Evolutionary conservation across 2,113 vertebrate genomes (phyloP), one percentile per base, ranked within the genome.

Genomic region (Ammodramus savannarum): DNA sequence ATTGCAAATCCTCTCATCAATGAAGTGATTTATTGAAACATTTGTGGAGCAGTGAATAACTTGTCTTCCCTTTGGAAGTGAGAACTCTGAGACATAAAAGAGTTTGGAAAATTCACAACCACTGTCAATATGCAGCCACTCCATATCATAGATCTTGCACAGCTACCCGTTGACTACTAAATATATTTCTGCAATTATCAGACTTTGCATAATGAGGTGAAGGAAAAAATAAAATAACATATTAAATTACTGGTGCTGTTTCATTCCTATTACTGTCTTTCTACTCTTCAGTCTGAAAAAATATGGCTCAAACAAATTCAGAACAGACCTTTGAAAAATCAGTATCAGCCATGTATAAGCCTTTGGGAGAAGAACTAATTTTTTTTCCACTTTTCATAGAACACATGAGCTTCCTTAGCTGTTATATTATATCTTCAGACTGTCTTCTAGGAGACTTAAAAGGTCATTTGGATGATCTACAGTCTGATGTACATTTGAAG

Each of bases 1-100:
- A 95, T 80, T 94, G 78, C 87, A 89, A 59, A 91, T 51, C 38
- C 38, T 85, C 72, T 94, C 89, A 91, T 82, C 91, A 95, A 43
- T 89, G 48, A 81, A 83, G 73, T 74, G 51, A 92, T 92, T 68
- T 75, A 71, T 71, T 90, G 72, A 93, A 80, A 90, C 41, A 77
- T 36, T 63, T 74, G 26, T 39, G 69, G 39, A 73, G 54, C 46
- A 93, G 51, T 62, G 58, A 97, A 87, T 73, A 85, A 85, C 63
- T 85, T 49, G 29, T 85, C 81, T 87, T 82, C 2, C 1, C 38
- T 89, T 94, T 62, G 38, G 31, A 87, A 85, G 17, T 69, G 71
- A 94, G 94, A 95, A 94, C 26, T 63, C 55, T 79, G 87, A 89
- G 58, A 65, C 1, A 3, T 79, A 46, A 89, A 94, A 65, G 16